Percentiles rank a stretch among this genome's conserved stretches.
Conservation (phyloP, 2,888 invertebrate genomes). For the Drosophila atripex region DNA sequence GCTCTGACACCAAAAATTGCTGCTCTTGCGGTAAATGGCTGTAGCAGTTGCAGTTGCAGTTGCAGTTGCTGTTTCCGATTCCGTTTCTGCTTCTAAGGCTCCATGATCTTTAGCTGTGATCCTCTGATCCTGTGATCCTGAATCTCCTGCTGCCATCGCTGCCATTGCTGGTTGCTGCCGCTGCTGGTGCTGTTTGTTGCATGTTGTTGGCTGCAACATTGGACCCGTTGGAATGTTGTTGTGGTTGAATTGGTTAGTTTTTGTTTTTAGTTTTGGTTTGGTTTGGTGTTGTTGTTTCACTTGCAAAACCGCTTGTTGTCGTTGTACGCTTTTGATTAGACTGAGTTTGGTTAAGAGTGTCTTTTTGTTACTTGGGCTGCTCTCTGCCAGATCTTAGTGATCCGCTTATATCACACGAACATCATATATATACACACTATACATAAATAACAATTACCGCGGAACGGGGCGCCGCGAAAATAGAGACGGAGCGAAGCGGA, state of each 20-base stretch:
- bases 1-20: slow-evolving; percentile 39
- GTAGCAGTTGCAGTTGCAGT: slow-evolving; percentile 51
- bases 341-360: slow-evolving; percentile 47
- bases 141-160: slow-evolving; percentile 17
- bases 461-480: slow-evolving; percentile 49
- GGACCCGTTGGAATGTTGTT: slow-evolving; percentile 69
- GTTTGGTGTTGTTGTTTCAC: slow-evolving; percentile 41
- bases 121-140: slow-evolving; percentile 10
- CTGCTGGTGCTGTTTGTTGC: slow-evolving; percentile 69
- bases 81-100: slow-evolving; percentile 43
- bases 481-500: slow-evolving; percentile 14
- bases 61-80: slow-evolving; percentile 29
- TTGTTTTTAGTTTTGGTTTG: slow-evolving; percentile 23
- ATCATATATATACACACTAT: slow-evolving; percentile 65
- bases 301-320: slow-evolving; percentile 69
- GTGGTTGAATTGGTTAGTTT: slow-evolving; percentile 26
- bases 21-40: slow-evolving; percentile 38
- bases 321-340: slow-evolving; percentile 67
- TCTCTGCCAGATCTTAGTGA: slow-evolving; percentile 15
- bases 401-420: slow-evolving; percentile 55
- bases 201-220: slow-evolving; percentile 77
- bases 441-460: slow-evolving; percentile 76
- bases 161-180: slow-evolving; percentile 44
- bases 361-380: slow-evolving; percentile 3
- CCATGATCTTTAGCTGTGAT: slow-evolving; percentile 57